Conservation (phyloP, 2,888 invertebrate genomes). For the Sphaerophoria rueppellii region DNA sequence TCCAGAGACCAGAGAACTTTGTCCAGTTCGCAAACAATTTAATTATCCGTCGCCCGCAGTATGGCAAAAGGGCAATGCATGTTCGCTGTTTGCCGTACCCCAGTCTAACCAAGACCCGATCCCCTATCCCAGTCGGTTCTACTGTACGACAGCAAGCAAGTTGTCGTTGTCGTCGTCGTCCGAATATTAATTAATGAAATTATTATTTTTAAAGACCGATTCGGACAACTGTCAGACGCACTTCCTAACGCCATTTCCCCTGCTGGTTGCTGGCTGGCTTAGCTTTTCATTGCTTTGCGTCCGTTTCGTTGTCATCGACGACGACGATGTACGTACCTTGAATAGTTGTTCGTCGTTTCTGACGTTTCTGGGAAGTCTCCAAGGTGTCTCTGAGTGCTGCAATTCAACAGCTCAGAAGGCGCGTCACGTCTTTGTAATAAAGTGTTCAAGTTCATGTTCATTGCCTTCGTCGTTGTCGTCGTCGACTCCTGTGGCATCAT, state of each 20-base stretch:
- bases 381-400: constrained; percentile 64
- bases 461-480: not conserved
- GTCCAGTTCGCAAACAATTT: constrained; percentile 64
- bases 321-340: no score
- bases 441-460: constrained; percentile 71
- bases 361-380: constrained; percentile 49
- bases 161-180: not conserved
- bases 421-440: constrained; percentile 64
- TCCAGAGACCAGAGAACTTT: constrained; percentile 20
- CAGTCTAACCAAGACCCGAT: no score
- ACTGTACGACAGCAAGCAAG: not conserved
- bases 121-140: not conserved
- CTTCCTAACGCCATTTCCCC: constrained; percentile 65
- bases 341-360: not conserved
- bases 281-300: constrained; percentile 3
- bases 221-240: constrained; percentile 65
- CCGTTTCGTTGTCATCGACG: not conserved
- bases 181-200: constrained; percentile 67
- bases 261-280: constrained; percentile 20
- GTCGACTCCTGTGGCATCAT: not conserved
- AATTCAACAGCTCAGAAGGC: constrained; percentile 40
- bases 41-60: constrained; percentile 52
- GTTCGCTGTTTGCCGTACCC: constrained; percentile 6
- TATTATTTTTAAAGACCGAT: constrained; percentile 55
- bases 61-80: constrained; percentile 44